Base-by-base conservation (phyloP, 2,888 invertebrate species). In the Linhomoeus sp. region DNA sequence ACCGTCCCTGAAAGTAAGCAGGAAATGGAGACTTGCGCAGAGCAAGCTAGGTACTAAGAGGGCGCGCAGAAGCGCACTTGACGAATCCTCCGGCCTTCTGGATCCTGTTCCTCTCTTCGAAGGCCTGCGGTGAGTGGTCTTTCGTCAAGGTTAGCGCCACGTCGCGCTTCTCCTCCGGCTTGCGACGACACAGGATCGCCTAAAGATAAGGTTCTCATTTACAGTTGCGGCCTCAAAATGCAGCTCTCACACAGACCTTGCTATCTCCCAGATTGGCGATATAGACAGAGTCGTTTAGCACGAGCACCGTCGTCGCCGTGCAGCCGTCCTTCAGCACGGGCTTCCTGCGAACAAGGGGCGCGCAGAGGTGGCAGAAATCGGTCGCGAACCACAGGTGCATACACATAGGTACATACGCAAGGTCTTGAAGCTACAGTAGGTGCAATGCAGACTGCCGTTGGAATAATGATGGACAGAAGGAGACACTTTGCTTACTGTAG, bases 281-380 rank as follows among this genome's bases (percentile, higher is more conserved):
- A 54, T 67, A 72, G 43, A 70, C 52, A 2, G 61, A 63, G 47
- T 71, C 65, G 52, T 71, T 68, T 22, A 72, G 52, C n/a, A 66
- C 57, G 19, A 72, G 56, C 25, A 71, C 59, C 24, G 66, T 59
- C n/a, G 69, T 68, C 1, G 68, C 70, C 24, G 72, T 72, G 1
- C 69, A 66, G 2, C 72, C 72, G 58, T 72, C 72, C 53, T 71
- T 72, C 70, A 70, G 70, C 1, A 66, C 58, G n/a, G 72, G 72
- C 51, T 69, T 70, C 33, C 71, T 72, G 52, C 26, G 60, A 55
- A 25, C 25, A 9, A 3, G 33, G 20, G 29, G 25, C 24, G 15
- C 22, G 37, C 9, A 39, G 17, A 20, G 15, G 17, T 19, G 15
- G 3, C 15, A 9, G 25, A 36, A 45, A 45, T n/a, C n/a, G n/a